Base-by-base conservation (phyloP, 2,888 invertebrate genomes). In the Hipparchia sbordonii region DNA sequence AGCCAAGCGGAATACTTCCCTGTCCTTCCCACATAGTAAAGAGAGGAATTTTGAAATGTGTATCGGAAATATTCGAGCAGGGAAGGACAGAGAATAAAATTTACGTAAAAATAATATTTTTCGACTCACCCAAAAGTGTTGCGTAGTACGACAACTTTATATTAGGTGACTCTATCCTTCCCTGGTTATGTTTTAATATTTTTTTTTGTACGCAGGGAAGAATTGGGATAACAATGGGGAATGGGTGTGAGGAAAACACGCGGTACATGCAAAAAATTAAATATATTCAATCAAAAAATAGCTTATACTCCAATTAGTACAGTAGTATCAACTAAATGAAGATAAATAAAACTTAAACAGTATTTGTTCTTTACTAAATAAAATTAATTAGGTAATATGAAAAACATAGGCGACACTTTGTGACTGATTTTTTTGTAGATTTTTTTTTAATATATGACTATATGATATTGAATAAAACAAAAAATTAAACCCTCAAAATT, bases 1-100 rank as follows among this genome's bases (percentile, higher is more conserved):
- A 71, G 51, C 63, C 67, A 71, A 68, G 67, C 74, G 77, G 54
- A 63, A 72, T 72, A 54, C 70, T 76, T 74, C 87, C 90, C 93
- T 93, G 93, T 92, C 93, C 93, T 93, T 84, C 94, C 94, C 88
- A 92, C 90, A 79, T 87, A 82, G 81, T 78, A 33, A 10, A 48
- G 48, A 48, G 7, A 48, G 48, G 23, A 57, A 13, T 23, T 71
- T 52, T 56, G 68, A 54, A 77, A 75, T 83, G 82, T 83, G 80
- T 82, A 87, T 52, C 12, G 33, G 65, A 78, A 88, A 61, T 23
- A 66, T 61, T 60, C 54, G 70, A 52, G 59, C 94, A 94, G 95
- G 95, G 95, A 95, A 95, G 95, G 95, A 95, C 95, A 95, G 95
- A 95, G 95, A 85, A 79, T 84, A 82, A 85, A 77, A 84, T 81